Evolutionary conservation across 2,113 vertebrate genomes (phyloP), one percentile per base, ranked within the genome.

Genomic region (Neodontobutis hainanensis): DNA sequence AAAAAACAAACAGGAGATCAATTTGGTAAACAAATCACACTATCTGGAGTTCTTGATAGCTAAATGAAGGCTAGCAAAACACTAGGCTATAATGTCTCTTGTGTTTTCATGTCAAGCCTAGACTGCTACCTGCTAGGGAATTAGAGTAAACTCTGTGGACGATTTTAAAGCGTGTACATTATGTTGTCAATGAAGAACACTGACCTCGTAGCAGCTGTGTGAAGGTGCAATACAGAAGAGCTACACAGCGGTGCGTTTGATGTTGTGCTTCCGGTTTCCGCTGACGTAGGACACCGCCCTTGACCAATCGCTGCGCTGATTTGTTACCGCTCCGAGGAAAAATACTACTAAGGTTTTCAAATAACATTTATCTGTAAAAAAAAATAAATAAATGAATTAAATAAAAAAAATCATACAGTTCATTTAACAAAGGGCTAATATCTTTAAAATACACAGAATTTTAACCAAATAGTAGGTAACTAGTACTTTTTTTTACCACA

Each of bases 221-320:
- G 11, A 56, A 66, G 42, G 15, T 11, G 36, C 52, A 51, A 44
- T 57, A 75, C 40, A 49, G 3, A 32, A 4, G 40, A 49, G 16
- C 34, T 55, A 10, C 43, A 50, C 4, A 10, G 14, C 19, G 14
- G 3, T 15, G n/a, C 45, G 0, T 61, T 56, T n/a, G 76, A 60
- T 76, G 61, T 70, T 56, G 58, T 14, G 8, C 55, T 83, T 89
- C 80, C 85, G 36, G 80, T 52, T 88, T 86, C 86, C 87, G 80
- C 32, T 84, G 65, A 81, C 82, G 80, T 65, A 12, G 0, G 7
- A 0, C 15, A 1, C 16, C 42, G 27, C 55, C 65, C 63, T 52
- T n/a, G 0, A 43, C 5, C 34, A 35, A 15, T 1, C 14, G 0
- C 75, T 77, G 68, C 65, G 60, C 32, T 38, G 27, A 19, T 44